A percentile compares a stretch with the other conserved stretches of the same genome.
These are phyloP conservation scores for Gavia stellata DNA, from an alignment of 2,113 vertebrate genomes.

Conservation along the genomic window DNA sequence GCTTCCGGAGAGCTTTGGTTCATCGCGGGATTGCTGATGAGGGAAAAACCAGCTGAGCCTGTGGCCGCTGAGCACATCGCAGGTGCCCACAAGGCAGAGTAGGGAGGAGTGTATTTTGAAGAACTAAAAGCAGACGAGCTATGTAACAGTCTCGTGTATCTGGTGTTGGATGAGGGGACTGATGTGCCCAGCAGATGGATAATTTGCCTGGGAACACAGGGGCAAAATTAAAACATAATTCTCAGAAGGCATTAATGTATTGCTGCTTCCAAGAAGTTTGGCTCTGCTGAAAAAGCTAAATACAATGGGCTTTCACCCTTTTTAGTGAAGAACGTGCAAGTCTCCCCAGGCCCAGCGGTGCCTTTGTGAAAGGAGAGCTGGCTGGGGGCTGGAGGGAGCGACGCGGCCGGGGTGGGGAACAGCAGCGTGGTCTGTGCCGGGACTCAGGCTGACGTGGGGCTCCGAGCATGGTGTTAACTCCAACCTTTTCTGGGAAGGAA, in stretches of 20 bases:
- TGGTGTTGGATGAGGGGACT: rapidly evolving
- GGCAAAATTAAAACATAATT: background rate
- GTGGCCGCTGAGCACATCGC: background rate
- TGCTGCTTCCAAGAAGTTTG: background rate
- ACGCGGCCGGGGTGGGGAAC: rapidly evolving
- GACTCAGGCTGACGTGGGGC: background rate
- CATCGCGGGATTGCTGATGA: rapidly evolving
- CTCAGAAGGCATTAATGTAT: background rate
- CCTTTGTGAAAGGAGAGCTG: background rate
- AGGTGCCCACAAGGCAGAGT: background rate
- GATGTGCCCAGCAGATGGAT: background rate
- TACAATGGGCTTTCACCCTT: background rate
- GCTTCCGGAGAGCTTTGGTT: background rate
- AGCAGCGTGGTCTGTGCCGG: background rate
- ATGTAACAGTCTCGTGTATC: rapidly evolving
- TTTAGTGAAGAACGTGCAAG: background rate
- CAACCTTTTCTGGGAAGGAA: constrained; percentile 10
- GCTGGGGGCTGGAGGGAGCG: background rate
- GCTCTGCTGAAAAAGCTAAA: background rate
- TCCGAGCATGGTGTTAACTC: background rate
- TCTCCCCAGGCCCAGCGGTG: rapidly evolving
- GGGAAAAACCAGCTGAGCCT: background rate
- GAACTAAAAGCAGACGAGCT: background rate
- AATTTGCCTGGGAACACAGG: background rate
- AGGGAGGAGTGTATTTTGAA: rapidly evolving